phyloP scores from a whole-genome alignment of 1,140 invertebrate genomes.

The Halesus radiatus region DNA sequence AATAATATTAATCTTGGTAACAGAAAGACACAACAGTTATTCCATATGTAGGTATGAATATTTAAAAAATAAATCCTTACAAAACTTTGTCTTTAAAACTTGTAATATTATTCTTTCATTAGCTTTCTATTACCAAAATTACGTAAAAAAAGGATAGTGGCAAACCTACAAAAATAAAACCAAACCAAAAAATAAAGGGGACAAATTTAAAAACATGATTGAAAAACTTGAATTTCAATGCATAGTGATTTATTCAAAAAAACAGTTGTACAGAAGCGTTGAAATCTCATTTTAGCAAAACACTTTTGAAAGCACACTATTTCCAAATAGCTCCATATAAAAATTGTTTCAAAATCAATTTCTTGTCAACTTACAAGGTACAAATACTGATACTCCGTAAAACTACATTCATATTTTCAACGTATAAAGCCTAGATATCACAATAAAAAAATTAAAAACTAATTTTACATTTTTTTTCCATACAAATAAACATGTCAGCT shows the following conservation, averaged over 20 bases:
- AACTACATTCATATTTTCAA: neutral
- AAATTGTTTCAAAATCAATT: slow-evolving; percentile 15
- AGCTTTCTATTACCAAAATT: slow-evolving; percentile 24
- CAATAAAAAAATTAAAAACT: slow-evolving; percentile 36
- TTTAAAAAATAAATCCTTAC: neutral
- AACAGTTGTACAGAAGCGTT: slow-evolving; percentile 38
- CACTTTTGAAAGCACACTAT: slow-evolving; percentile 36
- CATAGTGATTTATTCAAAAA: slow-evolving; percentile 42
- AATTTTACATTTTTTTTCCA: slow-evolving; percentile 2
- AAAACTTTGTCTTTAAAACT: neutral
- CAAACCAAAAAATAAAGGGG: slow-evolving; percentile 23
- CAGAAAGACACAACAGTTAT: neutral
- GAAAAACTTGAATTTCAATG: slow-evolving; percentile 32
- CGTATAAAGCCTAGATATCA: slow-evolving; percentile 46
- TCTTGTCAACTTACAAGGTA: slow-evolving; percentile 11
- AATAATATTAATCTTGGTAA: neutral
- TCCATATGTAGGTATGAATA: neutral
- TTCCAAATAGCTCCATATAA: slow-evolving; percentile 13
- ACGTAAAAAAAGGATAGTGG: slow-evolving; percentile 64
- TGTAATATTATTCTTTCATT: neutral
- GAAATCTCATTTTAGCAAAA: slow-evolving; percentile 13
- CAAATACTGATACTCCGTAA: slow-evolving; percentile 31
- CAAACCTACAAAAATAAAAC: slow-evolving; percentile 62
- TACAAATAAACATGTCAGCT: slow-evolving; percentile 59
- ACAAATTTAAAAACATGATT: slow-evolving; percentile 11